These are phyloP conservation scores for Diarsia brunnea DNA, from an alignment of 2,888 invertebrate species.

Conservation along the genomic window DNA sequence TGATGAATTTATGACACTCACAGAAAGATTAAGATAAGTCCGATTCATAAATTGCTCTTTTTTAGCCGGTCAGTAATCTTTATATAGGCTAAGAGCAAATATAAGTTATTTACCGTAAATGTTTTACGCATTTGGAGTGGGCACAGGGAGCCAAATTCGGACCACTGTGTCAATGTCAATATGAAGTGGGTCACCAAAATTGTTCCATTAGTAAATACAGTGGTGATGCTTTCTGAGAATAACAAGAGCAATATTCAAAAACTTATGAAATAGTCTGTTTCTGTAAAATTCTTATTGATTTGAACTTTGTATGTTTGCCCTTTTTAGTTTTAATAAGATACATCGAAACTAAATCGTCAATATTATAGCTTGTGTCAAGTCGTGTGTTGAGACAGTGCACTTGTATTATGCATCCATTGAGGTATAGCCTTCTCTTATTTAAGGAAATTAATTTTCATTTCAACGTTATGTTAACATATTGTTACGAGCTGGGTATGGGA, in stretches of 20 bases:
- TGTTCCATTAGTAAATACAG: constrained; percentile 46
- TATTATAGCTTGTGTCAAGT: background rate
- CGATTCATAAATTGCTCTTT: constrained; percentile 4
- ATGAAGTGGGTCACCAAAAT: constrained; percentile 68
- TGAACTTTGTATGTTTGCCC: background rate
- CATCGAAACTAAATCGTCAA: background rate
- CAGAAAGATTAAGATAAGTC: background rate
- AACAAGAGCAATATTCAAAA: background rate
- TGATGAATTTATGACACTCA: background rate
- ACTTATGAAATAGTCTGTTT: background rate
- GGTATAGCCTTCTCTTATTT: background rate
- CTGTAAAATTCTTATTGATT: background rate
- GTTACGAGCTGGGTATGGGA: no score
- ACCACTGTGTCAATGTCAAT: constrained; percentile 76
- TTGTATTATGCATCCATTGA: background rate
- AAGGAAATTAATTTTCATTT: background rate
- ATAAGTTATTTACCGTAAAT: constrained; percentile 32
- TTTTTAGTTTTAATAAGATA: background rate
- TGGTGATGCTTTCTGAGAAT: background rate
- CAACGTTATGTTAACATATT: background rate
- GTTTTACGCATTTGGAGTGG: constrained; percentile 63
- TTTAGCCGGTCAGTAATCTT: constrained; percentile 13
- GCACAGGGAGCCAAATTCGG: constrained; percentile 71
- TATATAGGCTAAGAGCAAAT: constrained; percentile 15
- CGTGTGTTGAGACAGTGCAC: background rate